These are phyloP conservation scores for Dromiciops gliroides DNA, from an alignment of 2,113 vertebrate species.

Conservation along the genomic window DNA sequence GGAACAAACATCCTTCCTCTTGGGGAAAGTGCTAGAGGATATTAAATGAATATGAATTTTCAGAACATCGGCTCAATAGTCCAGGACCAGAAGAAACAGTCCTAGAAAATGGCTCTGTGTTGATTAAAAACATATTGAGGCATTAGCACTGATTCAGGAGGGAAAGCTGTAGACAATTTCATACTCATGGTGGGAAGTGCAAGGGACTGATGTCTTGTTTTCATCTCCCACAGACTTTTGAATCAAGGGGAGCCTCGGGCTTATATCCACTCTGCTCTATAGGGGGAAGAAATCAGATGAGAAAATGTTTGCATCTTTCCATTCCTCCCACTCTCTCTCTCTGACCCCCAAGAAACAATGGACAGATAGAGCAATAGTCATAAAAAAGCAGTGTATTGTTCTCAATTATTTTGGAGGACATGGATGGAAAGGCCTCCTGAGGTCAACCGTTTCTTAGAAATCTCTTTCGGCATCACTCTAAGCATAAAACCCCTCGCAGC, in stretches of 20 bases:
- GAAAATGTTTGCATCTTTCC: background rate
- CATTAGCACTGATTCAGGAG: background rate
- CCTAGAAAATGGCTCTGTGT: background rate
- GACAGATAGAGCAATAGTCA: background rate
- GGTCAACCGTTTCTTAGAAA: constrained; percentile 4
- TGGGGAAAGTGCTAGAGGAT: constrained; percentile 3
- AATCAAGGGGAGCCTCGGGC: background rate
- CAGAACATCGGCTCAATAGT: constrained; percentile 10
- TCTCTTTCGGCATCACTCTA: background rate
- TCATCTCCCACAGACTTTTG: background rate
- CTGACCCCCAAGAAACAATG: background rate
- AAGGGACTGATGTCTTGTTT: background rate
- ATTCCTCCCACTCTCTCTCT: background rate
- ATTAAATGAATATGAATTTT: constrained; percentile 15
- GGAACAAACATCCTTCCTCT: background rate
- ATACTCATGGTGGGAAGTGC: background rate
- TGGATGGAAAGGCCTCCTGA: background rate
- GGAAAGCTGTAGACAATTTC: background rate
- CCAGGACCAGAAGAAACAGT: background rate
- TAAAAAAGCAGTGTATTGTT: background rate
- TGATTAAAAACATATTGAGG: background rate
- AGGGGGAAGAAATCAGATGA: background rate
- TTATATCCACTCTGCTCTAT: background rate
- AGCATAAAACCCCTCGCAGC: background rate
- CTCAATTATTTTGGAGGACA: background rate